Conservation (phyloP, 2,888 invertebrate genomes). For the Dysmachus trigonus region DNA sequence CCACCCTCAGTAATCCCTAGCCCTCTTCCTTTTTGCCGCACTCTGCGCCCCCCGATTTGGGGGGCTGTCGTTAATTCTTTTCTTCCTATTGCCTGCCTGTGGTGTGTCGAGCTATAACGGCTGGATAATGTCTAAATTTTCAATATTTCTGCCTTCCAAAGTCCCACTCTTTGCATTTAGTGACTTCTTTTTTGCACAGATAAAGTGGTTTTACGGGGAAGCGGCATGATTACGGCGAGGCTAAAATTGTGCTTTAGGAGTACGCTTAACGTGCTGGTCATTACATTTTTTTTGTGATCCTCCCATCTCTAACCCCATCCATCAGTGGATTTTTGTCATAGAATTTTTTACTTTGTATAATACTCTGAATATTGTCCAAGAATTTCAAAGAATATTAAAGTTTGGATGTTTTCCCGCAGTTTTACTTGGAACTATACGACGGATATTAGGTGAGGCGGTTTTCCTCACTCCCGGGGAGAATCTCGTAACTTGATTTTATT, state of each 20-base stretch:
- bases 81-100: background rate
- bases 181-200: background rate
- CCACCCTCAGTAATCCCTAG: background rate
- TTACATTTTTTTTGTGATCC: background rate
- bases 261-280: background rate
- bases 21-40: background rate
- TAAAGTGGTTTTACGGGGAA: background rate
- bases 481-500: background rate
- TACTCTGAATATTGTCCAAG: background rate
- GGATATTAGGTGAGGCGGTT: background rate
- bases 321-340: background rate
- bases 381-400: background rate
- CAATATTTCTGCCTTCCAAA: conserved; percentile 4
- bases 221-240: background rate
- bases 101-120: background rate
- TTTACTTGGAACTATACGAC: background rate
- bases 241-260: background rate
- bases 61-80: background rate
- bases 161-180: background rate
- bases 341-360: background rate
- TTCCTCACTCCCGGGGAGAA: background rate
- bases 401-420: background rate
- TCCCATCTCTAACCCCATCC: background rate
- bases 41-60: background rate
- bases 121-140: conserved; percentile 8